Evolutionary conservation across 2,888 invertebrate species (phyloP).

Genomic region (Stenolophus ochropezus): DNA sequence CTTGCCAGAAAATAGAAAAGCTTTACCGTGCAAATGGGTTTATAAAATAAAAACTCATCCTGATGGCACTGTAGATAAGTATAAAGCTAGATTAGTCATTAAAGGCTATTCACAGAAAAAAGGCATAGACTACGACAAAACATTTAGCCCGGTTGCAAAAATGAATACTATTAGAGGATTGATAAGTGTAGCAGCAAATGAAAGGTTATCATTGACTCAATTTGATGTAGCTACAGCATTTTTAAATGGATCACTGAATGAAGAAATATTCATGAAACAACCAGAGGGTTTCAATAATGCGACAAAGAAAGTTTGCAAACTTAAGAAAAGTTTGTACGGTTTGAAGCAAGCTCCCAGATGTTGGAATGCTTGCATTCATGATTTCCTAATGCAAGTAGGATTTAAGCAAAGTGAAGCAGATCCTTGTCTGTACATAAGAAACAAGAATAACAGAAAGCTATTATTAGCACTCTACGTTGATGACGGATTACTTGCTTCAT

Average conservation of each 20-base stretch:
- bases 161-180: slow-evolving; percentile 51
- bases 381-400: slow-evolving; percentile 64
- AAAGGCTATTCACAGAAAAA: slow-evolving; percentile 54
- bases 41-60: background rate
- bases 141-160: slow-evolving; percentile 63
- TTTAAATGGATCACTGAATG: slow-evolving; percentile 65
- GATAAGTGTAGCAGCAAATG: slow-evolving; percentile 61
- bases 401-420: slow-evolving; percentile 65
- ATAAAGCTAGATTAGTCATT: slow-evolving; percentile 63
- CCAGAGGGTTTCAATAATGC: slow-evolving; percentile 67
- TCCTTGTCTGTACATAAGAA: slow-evolving; percentile 66
- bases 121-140: slow-evolving; percentile 63
- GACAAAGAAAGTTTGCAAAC: slow-evolving; percentile 65
- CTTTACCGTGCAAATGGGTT: background rate
- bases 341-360: slow-evolving; percentile 68
- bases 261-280: slow-evolving; percentile 67
- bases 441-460: slow-evolving; percentile 61
- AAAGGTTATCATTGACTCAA: slow-evolving; percentile 60
- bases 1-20: background rate
- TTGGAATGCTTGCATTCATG: slow-evolving; percentile 67
- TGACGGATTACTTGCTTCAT: slow-evolving; percentile 65
- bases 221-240: slow-evolving; percentile 59
- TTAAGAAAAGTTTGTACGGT: slow-evolving; percentile 68
- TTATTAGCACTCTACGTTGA: slow-evolving; percentile 67
- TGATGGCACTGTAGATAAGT: background rate